These are phyloP conservation scores for Zoanthus sansibaricus DNA, from an alignment of 92 coral and sea anemone genomes.

Conservation along the genomic window DNA sequence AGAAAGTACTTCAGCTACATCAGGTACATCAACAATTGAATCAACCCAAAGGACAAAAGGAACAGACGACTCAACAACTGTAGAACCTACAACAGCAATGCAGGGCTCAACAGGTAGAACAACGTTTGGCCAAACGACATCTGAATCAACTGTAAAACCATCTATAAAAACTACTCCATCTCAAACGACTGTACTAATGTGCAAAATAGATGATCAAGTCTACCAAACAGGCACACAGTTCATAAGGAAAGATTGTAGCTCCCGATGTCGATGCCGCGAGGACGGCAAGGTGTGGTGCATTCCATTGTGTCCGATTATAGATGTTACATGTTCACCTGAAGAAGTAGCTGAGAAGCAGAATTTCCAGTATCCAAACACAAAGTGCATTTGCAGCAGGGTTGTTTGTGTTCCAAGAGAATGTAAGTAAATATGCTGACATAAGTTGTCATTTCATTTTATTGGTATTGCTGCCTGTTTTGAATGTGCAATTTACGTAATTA, in stretches of 20 bases:
- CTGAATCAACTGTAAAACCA: not conserved
- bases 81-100: not conserved
- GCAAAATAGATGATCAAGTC: slow-evolving; percentile 10
- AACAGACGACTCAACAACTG: not conserved
- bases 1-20: not conserved
- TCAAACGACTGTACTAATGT: not conserved
- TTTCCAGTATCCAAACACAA: not conserved
- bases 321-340: not conserved
- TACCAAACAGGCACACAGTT: slow-evolving; percentile 13
- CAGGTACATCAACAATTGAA: not conserved
- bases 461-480: no score
- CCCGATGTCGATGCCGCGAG: slow-evolving; percentile 21
- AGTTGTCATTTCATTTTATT: no score
- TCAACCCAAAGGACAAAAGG: not conserved
- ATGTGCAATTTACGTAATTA: no score
- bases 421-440: not conserved
- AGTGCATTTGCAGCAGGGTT: slow-evolving; percentile 23
- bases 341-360: slow-evolving; percentile 1
- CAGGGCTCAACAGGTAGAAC: not conserved
- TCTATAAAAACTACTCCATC: not conserved
- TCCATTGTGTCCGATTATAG: slow-evolving; percentile 33
- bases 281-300: slow-evolving; percentile 48
- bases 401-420: slow-evolving; percentile 33
- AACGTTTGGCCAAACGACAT: not conserved
- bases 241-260: slow-evolving; percentile 29